Percentiles rank a stretch among this genome's conserved stretches.
Evolutionary conservation across 2,797 vertebrate species (phyloP).

Genomic region (Acipenser oxyrinchus): DNA sequence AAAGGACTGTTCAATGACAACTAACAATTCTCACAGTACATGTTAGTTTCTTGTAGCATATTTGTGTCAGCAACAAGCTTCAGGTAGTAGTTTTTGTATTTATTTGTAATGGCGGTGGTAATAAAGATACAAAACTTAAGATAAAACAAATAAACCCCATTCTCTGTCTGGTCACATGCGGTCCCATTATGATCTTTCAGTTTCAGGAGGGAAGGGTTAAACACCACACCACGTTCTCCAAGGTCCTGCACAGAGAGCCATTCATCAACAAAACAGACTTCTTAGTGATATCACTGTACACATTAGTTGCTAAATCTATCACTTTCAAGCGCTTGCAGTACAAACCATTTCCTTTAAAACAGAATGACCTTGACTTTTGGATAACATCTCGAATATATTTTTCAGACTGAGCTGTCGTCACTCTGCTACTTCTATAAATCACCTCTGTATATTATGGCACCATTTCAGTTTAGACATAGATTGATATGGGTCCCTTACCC

Average conservation of each 20-base stretch:
- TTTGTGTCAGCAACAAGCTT: too few relatives aligned
- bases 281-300: constrained; percentile 13
- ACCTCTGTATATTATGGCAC: neutral
- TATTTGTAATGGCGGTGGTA: too few relatives aligned
- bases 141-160: too few relatives aligned
- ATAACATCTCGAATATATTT: constrained; percentile 12
- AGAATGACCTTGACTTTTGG: constrained; percentile 31
- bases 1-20: too few relatives aligned
- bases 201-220: neutral
- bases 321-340: constrained; percentile 6
- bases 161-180: too few relatives aligned
- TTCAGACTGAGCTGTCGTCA: constrained; percentile 3
- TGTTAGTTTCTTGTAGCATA: too few relatives aligned
- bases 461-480: constrained; percentile 6
- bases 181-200: neutral
- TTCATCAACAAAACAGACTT: constrained; percentile 34
- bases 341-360: constrained; percentile 11
- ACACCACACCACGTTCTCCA: constrained; percentile 26
- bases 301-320: constrained; percentile 10
- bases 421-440: neutral
- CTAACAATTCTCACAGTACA: too few relatives aligned
- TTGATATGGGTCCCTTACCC: neutral
- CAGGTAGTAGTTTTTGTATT: too few relatives aligned
- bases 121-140: too few relatives aligned
- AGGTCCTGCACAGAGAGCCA: constrained; percentile 39